Evolutionary conservation across 2,888 invertebrate species (phyloP).

Genomic region (Brenthis daphne): DNA sequence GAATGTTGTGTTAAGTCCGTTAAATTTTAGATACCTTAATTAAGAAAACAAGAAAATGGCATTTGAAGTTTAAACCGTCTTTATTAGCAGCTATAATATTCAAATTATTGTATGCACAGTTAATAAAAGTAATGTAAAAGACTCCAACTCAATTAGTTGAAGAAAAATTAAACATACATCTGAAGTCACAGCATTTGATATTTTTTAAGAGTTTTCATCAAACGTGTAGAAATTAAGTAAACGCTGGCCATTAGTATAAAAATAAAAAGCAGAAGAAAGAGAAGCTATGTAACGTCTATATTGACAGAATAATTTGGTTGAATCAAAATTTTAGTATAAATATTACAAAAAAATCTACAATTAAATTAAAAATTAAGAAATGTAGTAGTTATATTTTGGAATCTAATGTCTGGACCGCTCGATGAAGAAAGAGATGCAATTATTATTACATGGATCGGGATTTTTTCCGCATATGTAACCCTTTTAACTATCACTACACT

Average conservation of each 20-base stretch:
- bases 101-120: no score
- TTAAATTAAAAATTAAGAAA: slow-evolving; percentile 42
- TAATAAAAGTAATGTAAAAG: no score
- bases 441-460: slow-evolving; percentile 58
- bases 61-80: no score
- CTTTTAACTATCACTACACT: slow-evolving; percentile 59
- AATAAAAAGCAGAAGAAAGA: not conserved
- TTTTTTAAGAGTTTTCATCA: no score
- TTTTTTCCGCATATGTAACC: slow-evolving; percentile 59
- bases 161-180: no score
- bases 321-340: slow-evolving; percentile 42
- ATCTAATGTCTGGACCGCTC: slow-evolving; percentile 60
- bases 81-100: no score
- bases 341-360: slow-evolving; percentile 23
- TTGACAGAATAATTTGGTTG: slow-evolving; percentile 17
- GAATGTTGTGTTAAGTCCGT: no score
- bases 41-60: no score
- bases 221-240: no score
- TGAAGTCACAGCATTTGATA: no score
- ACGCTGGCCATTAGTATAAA: not conserved
- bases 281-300: not conserved
- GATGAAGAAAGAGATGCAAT: slow-evolving; percentile 54
- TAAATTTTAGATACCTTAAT: no score
- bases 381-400: slow-evolving; percentile 46
- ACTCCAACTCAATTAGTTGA: no score